Base-by-base conservation (phyloP, 1,140 invertebrate genomes). In the Cherax destructor region DNA sequence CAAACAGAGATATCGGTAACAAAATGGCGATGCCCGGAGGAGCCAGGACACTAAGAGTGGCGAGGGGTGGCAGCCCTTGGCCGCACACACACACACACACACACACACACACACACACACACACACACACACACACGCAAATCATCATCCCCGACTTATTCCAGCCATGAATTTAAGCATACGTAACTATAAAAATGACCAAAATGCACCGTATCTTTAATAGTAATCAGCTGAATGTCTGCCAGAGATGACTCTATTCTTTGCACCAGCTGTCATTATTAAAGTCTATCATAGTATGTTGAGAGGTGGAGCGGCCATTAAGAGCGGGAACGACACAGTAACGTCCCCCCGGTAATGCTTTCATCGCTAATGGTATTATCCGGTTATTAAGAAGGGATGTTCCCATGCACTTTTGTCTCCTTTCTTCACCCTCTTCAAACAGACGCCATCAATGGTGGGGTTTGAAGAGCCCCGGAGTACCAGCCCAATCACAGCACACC, bases 341-440 rank as follows among this genome's bases (percentile, higher is more conserved):
- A 84, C 88, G 88, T 79, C 30, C 72, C 81, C 78, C 59, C 61
- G 47, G 18, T 79, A 30, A 84, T 91, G 83, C 88, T 85, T 91
- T 91, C 88, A 91, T 91, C 88, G 24, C 88, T 91, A 91, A 91
- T 91, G 88, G 88, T 72, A 91, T 91, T 91, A 91, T 91, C 88
- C 88, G 88, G 88, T 91, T 91, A 91, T 91, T 91, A 91, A 91
- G 88, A 78, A 91, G 74, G 88, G 88, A 85, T 84, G 88, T 91
- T 91, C 88, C 88, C 88, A 91, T 76, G 88, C 72, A 91, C 88
- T 85, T 91, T 91, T 91, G 72, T 87, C 74, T 84, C 83, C 83
- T 74, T 76, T 85, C 79, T 90, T 91, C 61, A 30, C n/a, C 81
- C 88, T 91, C 88, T 91, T 91, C 88, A 91, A 91, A 91, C 88